phyloP scores from a whole-genome alignment of 2,888 invertebrate genomes.

The Meta bourneti region DNA sequence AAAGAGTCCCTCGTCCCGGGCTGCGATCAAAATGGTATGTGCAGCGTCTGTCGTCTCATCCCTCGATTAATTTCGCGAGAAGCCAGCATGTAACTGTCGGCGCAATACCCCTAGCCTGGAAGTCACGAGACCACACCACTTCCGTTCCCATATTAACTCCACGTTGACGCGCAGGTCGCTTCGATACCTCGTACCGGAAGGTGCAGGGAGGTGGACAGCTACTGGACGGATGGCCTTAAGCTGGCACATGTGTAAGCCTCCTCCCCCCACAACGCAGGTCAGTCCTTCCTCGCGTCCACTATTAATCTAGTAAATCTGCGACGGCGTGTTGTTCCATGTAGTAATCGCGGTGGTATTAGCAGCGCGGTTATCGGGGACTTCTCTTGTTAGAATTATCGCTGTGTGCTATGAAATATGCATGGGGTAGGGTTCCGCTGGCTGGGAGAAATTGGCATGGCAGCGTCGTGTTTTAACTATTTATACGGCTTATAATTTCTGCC shows the following conservation, averaged over 20 bases:
- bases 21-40: not conserved
- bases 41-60: not conserved
- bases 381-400: slow-evolving; percentile 54
- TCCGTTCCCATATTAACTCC: slow-evolving; percentile 45
- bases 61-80: not conserved
- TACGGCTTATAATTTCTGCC: slow-evolving; percentile 38
- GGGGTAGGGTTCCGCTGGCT: not conserved
- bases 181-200: slow-evolving; percentile 18
- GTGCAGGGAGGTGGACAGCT: not conserved
- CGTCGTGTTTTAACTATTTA: slow-evolving; percentile 43
- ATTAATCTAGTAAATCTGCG: slow-evolving; percentile 63
- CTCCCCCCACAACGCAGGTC: slow-evolving; percentile 2
- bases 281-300: slow-evolving; percentile 43
- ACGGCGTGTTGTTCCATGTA: slow-evolving; percentile 34
- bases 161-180: slow-evolving; percentile 43
- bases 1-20: not conserved
- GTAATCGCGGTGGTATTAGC: slow-evolving; percentile 59
- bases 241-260: slow-evolving; percentile 24
- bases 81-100: no score
- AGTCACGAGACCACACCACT: slow-evolving; percentile 29
- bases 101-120: not conserved
- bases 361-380: slow-evolving; percentile 3
- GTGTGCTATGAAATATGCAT: slow-evolving; percentile 65
- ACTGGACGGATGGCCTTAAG: slow-evolving; percentile 31
- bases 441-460: slow-evolving; percentile 28